Conservation (phyloP, 2,113 vertebrate genomes). For the Pollimyrus isidori region DNA sequence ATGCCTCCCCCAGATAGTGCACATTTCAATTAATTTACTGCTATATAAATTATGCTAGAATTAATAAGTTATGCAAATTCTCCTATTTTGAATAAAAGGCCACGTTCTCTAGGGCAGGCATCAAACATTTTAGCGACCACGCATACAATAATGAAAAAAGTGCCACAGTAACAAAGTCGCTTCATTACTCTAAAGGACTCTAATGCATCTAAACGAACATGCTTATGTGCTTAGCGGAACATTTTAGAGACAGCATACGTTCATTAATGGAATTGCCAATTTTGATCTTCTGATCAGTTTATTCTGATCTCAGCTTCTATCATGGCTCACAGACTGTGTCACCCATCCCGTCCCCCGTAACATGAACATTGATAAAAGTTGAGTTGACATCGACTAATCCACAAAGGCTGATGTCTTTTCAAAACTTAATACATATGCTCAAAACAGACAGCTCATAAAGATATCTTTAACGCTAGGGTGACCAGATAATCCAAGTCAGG, state of each 20-base stretch:
- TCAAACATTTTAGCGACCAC: background rate
- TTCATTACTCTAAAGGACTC: background rate
- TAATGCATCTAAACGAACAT: background rate
- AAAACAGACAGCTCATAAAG: background rate
- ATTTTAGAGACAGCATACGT: background rate
- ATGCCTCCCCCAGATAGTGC: background rate
- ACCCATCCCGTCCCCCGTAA: background rate
- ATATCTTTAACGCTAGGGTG: background rate
- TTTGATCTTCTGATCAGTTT: background rate
- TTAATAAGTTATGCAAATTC: conserved; percentile 13
- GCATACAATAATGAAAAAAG: background rate
- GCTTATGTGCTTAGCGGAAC: background rate
- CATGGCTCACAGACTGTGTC: background rate
- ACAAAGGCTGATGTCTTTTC: background rate
- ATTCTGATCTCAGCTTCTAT: background rate
- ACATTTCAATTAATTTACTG: conserved; percentile 7
- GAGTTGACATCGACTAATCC: background rate
- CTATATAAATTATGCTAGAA: conserved; percentile 5
- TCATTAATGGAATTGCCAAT: background rate
- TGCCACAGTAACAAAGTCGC: background rate
- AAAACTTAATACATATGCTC: background rate
- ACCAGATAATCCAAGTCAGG: too few species aligned
- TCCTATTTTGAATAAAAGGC: background rate
- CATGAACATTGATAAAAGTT: background rate
- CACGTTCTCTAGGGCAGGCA: background rate